phyloP scores from a whole-genome alignment of 2,888 invertebrate species.

The Agonopterix alstromeriana region DNA sequence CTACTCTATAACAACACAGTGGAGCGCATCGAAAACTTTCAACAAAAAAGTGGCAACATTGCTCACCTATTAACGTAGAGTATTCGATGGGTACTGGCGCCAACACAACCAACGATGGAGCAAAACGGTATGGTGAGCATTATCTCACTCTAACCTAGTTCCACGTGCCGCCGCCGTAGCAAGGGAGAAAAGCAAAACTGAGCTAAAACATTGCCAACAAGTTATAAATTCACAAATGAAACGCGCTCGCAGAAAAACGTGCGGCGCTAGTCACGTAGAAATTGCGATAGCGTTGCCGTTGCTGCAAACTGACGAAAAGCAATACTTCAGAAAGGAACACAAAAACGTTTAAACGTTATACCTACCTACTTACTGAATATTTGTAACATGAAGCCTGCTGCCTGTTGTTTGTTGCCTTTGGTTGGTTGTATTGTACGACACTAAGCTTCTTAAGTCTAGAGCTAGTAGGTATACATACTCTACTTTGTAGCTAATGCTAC shows the following conservation, averaged over 20 bases:
- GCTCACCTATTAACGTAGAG: conserved; percentile 29
- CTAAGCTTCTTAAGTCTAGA: too few species aligned
- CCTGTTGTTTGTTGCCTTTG: too few species aligned
- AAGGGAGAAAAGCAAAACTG: conserved; percentile 36
- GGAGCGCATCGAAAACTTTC: conserved; percentile 7
- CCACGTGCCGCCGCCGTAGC: conserved; percentile 22
- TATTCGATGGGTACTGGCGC: conserved; percentile 22
- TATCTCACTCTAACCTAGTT: conserved; percentile 59
- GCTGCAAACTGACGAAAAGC: background rate
- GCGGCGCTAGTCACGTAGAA: conserved; percentile 21
- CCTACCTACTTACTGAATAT: background rate
- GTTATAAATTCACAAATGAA: conserved; percentile 36
- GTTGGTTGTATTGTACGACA: too few species aligned
- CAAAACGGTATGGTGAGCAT: conserved; percentile 43
- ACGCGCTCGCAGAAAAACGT: conserved; percentile 24
- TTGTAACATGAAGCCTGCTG: background rate
- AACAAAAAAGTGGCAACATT: conserved; percentile 19
- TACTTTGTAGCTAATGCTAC: too few species aligned
- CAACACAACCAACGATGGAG: conserved; percentile 41
- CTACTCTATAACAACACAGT: conserved; percentile 11
- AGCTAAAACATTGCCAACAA: conserved; percentile 33
- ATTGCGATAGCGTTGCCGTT: conserved; percentile 16
- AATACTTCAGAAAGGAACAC: background rate
- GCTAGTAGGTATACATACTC: too few species aligned
- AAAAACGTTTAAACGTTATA: background rate